A percentile compares a stretch with the other conserved stretches of the same genome.
phyloP scores from a whole-genome alignment of 2,113 vertebrate species.

The Suncus etruscus region DNA sequence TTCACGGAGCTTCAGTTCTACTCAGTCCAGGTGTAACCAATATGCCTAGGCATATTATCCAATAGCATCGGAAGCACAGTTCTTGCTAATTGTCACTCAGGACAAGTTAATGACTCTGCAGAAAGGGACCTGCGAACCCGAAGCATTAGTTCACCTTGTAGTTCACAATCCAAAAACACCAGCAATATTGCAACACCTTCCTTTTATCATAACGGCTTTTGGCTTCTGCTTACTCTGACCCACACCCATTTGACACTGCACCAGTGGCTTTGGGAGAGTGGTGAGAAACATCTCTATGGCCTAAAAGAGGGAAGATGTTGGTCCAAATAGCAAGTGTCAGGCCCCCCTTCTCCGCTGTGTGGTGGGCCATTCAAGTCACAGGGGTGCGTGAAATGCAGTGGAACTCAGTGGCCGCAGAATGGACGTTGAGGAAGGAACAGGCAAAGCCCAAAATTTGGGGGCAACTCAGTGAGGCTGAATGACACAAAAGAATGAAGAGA shows the following conservation, averaged over 20 bases:
- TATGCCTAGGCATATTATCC: background rate
- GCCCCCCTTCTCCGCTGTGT: background rate
- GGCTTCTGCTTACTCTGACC: background rate
- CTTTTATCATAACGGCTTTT: background rate
- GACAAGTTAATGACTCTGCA: background rate
- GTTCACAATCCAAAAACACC: background rate
- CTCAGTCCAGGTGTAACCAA: background rate
- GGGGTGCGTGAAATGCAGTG: background rate
- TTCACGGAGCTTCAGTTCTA: background rate
- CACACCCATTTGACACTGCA: background rate
- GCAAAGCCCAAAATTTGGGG: too few relatives aligned
- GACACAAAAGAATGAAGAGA: accelerated
- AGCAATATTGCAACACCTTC: background rate
- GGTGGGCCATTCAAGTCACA: too few relatives aligned
- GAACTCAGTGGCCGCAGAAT: too few relatives aligned
- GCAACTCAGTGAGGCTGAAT: background rate
- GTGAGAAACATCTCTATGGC: background rate
- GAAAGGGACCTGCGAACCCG: background rate
- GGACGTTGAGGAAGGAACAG: background rate
- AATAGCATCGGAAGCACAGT: background rate
- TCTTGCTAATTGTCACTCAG: background rate
- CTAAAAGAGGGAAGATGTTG: background rate
- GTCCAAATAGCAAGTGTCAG: background rate
- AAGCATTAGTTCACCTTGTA: background rate
- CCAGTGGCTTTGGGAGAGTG: background rate